Conservation (phyloP, 2,888 invertebrate genomes). For the Galeruca laticollis region DNA sequence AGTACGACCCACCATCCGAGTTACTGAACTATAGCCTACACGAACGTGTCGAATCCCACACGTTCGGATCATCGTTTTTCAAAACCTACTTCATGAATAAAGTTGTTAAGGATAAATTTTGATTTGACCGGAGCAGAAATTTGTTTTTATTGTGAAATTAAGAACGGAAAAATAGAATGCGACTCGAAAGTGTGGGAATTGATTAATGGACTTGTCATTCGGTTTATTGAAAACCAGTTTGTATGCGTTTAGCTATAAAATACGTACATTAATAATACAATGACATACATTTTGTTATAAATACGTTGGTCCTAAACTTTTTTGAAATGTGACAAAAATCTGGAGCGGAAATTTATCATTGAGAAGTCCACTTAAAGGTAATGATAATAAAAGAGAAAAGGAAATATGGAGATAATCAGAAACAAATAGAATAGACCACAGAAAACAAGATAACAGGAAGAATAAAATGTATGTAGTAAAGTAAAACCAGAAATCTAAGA, state of each 20-base stretch:
- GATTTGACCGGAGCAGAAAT: constrained; percentile 20
- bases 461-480: too few relatives aligned
- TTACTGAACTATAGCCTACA: constrained; percentile 31
- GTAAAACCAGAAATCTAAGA: too few relatives aligned
- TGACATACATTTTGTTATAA: too few relatives aligned
- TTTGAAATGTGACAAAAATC: too few relatives aligned
- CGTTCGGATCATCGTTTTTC: constrained; percentile 38
- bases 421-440: too few relatives aligned
- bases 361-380: too few relatives aligned
- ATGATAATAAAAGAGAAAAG: too few relatives aligned
- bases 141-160: constrained; percentile 24
- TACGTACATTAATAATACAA: not conserved
- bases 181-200: constrained; percentile 26
- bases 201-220: constrained; percentile 14
- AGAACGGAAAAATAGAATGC: constrained; percentile 17
- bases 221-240: not conserved
- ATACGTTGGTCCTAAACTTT: too few relatives aligned
- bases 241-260: not conserved
- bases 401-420: too few relatives aligned
- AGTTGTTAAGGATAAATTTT: constrained; percentile 36
- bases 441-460: too few relatives aligned
- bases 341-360: too few relatives aligned
- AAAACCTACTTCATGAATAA: constrained; percentile 43
- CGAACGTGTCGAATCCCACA: constrained; percentile 34
- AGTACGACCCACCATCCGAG: constrained; percentile 18